A percentile compares a stretch with the other conserved stretches of the same genome.
These are phyloP conservation scores for Syrmaticus mikado DNA, from an alignment of 2,113 vertebrate genomes.

Conservation along the genomic window DNA sequence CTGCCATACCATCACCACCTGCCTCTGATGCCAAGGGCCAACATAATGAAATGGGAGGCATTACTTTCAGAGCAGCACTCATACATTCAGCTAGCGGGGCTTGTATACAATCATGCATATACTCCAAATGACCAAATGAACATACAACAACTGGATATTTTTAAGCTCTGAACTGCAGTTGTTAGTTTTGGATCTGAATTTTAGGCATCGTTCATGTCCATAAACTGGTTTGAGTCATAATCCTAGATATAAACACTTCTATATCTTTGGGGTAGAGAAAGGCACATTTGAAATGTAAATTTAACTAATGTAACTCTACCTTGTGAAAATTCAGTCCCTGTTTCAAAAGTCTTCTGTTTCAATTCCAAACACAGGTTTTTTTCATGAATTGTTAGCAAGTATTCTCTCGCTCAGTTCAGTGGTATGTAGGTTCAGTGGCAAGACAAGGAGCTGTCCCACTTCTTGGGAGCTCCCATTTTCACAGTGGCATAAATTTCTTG, in stretches of 20 bases:
- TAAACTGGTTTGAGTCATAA: not conserved
- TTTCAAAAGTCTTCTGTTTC: not conserved
- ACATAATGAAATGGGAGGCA: too few species aligned
- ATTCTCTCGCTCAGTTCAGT: not conserved
- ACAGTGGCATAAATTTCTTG: not conserved
- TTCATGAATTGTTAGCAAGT: not conserved
- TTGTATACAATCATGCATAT: not conserved
- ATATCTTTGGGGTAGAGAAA: not conserved
- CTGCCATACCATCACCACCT: too few species aligned
- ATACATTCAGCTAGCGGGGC: not conserved
- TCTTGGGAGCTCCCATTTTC: not conserved
- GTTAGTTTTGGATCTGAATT: not conserved
- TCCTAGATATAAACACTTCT: not conserved
- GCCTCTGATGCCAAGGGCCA: too few species aligned
- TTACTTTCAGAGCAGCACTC: too few species aligned
- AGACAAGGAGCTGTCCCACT: not conserved
- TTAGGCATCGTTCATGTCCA: not conserved
- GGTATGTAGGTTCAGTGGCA: not conserved
- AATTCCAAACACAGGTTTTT: not conserved
- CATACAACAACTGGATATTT: fast-evolving
- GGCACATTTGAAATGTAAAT: not conserved
- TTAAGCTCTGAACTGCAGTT: not conserved
- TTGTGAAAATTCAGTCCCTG: not conserved
- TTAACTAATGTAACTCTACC: not conserved
- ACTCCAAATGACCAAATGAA: not conserved